Base-by-base conservation (phyloP, 2,797 vertebrate species). In the Chrosomus eos region DNA sequence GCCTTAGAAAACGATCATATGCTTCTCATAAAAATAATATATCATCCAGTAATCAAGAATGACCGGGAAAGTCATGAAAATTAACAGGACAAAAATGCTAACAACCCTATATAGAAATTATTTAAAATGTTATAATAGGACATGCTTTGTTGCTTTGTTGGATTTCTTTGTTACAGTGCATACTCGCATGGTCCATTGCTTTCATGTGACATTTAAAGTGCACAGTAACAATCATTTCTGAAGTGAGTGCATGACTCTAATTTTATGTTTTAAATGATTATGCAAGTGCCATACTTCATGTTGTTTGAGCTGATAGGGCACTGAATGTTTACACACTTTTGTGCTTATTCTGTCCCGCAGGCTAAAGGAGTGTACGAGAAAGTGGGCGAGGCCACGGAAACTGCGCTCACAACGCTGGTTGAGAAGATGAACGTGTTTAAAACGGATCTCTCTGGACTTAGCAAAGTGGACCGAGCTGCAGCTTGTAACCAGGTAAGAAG, bases 381-480 rank as follows among this genome's bases (percentile, higher is more conserved):
- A 92, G 95, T 96, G 87, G 95, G 95, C 0, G 95, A 96, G 86
- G 95, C 95, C 87, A 96, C 95, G 0, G 95, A 96, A 89, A 96
- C 95, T 0, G 95, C 95, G 31, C 94, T 96, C 86, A 96, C 94
- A 78, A 96, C 95, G 40, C 83, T 96, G 92, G 95, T 96, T 90
- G 95, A 96, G 92, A 96, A 96, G 92, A 96, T 96, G 95, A 96
- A 96, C 33, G 95, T 96, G 68, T 96, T 96, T 88, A 95, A 94
- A 87, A 95, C 94, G 0, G 91, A 95, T 64, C 19, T 95, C 36
- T 93, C 91, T 0, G 89, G 88, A 74, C 88, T 95, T 87, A 94
- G 92, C 88, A 96, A 95, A 89, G 95, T 96, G 91, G 95, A 96
- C 80, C 91, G 95, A 8, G 95, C 95, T 1, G 92, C 94, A 3